Conservation (phyloP, 2,888 invertebrate genomes). For the Thalpophila matura region DNA sequence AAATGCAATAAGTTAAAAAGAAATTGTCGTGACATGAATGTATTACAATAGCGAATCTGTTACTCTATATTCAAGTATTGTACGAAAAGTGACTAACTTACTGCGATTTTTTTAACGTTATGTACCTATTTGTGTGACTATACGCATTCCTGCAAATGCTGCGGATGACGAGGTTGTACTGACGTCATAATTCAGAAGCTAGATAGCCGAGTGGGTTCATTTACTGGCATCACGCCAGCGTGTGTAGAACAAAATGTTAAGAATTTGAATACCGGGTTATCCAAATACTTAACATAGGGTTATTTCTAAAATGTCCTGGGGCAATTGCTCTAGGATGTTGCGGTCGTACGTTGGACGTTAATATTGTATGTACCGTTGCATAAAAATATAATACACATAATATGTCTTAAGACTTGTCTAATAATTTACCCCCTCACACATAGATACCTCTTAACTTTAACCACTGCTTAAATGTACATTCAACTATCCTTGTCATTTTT, state of each 20-base stretch:
- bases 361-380: too few species aligned
- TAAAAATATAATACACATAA: too few species aligned
- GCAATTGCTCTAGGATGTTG: constrained; percentile 5
- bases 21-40: constrained; percentile 75
- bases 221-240: constrained; percentile 65
- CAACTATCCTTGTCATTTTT: too few species aligned
- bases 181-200: constrained; percentile 58
- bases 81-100: constrained; percentile 4
- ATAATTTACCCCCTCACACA: too few species aligned
- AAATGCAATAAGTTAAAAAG: constrained; percentile 81
- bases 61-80: constrained; percentile 15
- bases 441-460: too few species aligned
- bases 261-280: constrained; percentile 60
- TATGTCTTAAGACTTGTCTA: too few species aligned
- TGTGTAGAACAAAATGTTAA: constrained; percentile 67
- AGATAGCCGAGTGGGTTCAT: constrained; percentile 58
- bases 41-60: constrained; percentile 52
- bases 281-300: constrained; percentile 47
- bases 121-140: constrained; percentile 6
- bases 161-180: constrained; percentile 49
- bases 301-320: constrained; percentile 31
- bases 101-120: not conserved
- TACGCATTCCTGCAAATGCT: constrained; percentile 27
- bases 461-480: too few species aligned
- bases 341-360: not conserved